Base-by-base conservation (phyloP, 2,888 invertebrate genomes). In the Nomada flava region DNA sequence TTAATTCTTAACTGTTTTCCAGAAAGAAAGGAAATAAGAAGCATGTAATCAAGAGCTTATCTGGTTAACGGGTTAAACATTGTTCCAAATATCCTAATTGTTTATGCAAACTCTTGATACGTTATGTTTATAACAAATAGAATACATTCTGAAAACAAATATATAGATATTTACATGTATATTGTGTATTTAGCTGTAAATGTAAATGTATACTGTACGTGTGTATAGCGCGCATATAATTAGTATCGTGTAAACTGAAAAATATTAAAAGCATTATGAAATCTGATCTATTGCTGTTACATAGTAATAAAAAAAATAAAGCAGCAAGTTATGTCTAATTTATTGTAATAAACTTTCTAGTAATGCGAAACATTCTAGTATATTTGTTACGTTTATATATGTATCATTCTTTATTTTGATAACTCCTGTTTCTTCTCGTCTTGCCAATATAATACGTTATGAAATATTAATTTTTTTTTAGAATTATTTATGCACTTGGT, bases 101-200 rank as follows among this genome's bases (percentile, higher is more conserved):
- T 20, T 23, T 7, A 18, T 20, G 26, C 2, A 65, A n/a, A 76
- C 3, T 36, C 52, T 65, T 10, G 42, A 18, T 44, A 29, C 2
- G 42, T 18, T 10, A 20, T 44, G 15, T 29, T 67, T 59, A 62
- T 52, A 20, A 11, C 75, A 47, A 15, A 13, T 36, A 7, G 3
- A 47, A 47, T 47, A 15, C 47, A 47, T 47, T 47, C 13, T 15
- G 26, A 60, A 70, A 52, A 29, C n/a, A 62, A 72, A 59, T 64
- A 65, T 65, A 69, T 62, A 63, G 53, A 47, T 47, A 47, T 13
- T 60, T 50, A 36, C 36, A 29, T 76, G 50, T 75, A 47, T 57
- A 42, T 59, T 60, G 36, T 69, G 71, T 75, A 78, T 78, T 78
- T 65, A 79, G 26, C 52, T 60, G 36, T 70, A 36, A 73, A 63